Evolutionary conservation across 2,797 vertebrate genomes (phyloP), one percentile per base, ranked within the genome.

Genomic region (Momotus momota): DNA sequence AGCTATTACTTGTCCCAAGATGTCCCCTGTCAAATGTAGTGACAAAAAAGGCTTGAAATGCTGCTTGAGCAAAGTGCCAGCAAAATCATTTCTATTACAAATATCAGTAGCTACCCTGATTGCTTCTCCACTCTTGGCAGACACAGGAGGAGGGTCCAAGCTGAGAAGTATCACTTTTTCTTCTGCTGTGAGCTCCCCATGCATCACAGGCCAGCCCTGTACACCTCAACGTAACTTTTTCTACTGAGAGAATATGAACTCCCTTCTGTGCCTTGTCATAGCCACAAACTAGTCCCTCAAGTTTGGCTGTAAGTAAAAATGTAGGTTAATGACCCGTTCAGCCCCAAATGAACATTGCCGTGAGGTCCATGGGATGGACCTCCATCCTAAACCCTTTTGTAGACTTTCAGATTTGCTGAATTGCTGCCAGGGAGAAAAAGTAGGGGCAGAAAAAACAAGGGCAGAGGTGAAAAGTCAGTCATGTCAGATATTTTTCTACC

Each of bases 281-380:
- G 17, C 6, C 31, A 88, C 29, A 70, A 52, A 17, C 3, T 61
- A 45, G 20, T 20, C 35, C 52, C 49, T 55, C 13, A 3, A 57
- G 3, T 57, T 6, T 57, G 12, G 5, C 35, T 66, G 9, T 61
- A 33, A 49, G 23, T 43, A 31, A 82, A 86, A 90, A 40, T 0
- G 1, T 5, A 16, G 19, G 5, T 41, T 52, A 57, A 16, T 14
- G 23, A 40, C 23, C 20, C 0, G 1, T 58, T 48, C 31, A 35
- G 12, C 6, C 14, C 17, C 72, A 62, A 0, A 4, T 16, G 46
- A 58, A 10, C 0, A 0, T 31, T 9, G 22, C 0, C 2, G 41
- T 0, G 1, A 81, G 18, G 19, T 20, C 6, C 22, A 15, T 19
- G 29, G 69, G 20, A 21, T 20, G 15, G 23, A 62, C n/a, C 69